Evolutionary conservation across 2,113 vertebrate species (phyloP), one percentile per base, ranked within the genome.

Genomic region (Phainopepla nitens): DNA sequence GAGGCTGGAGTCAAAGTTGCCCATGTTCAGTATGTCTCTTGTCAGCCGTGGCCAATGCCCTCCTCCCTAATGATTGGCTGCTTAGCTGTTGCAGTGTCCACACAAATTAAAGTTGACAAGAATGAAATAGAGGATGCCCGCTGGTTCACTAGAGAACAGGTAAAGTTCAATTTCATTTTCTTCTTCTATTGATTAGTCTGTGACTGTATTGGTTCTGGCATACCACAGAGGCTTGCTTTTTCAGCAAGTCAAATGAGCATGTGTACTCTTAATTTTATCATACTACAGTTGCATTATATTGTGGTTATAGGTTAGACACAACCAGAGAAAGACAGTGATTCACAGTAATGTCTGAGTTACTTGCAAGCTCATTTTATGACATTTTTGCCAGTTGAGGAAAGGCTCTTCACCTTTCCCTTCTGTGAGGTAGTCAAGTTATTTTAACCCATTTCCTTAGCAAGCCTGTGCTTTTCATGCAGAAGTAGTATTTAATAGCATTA

Each of bases 21-120:
- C 39, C 97, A 97, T n/a, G 99, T 99, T 73, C 98, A 97, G 90
- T 99, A 99, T 15, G 89, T 99, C 82, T 99, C 98, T 96, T 99
- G 98, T 97, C 99, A 99, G 82, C 99, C 99, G 1, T 99, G 99
- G 99, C 99, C 99, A 45, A 99, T 99, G 99, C 99, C 99, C 10
- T 99, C 99, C 76, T 99, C 97, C 54, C 98, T 99, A 76, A 99
- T 99, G 99, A 99, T 99, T 92, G 99, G 99, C 82, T 99, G 99
- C 97, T 97, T 99, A 86, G 98, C 99, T 57, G 97, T 98, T 89
- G 99, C 99, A 90, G 58, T 98, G 81, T 98, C 99, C 57, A 99
- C 99, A 47, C 98, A 98, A 98, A 99, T 99, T 98, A 98, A 93
- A 96, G 99, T 99, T 96, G 99, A 99, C 95, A 97, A 98, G 96